Base-by-base conservation (phyloP, 2,888 invertebrate species). In the Acrobasis repandana region DNA sequence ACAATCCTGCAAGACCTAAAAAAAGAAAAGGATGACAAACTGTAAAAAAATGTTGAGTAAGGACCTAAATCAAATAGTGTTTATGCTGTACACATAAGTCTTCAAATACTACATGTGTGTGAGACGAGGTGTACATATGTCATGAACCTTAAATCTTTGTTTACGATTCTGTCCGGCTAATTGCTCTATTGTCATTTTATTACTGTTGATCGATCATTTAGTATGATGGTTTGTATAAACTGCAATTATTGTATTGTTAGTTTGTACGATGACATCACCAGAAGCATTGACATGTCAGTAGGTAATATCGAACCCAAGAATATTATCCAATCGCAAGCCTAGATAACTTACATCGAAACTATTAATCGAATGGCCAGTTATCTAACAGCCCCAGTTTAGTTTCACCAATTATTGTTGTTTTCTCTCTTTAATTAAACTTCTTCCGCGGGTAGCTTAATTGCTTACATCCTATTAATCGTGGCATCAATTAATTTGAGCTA, bases 121-220 rank as follows among this genome's bases (percentile, higher is more conserved):
- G 14, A 14, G 43, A 43, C 43, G 14, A 43, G n/a, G n/a, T n/a
- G 43, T 43, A n/a, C n/a, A n/a, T n/a, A 11, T 61, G 49, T 70
- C 68, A 68, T 52, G 77, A 81, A 79, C 80, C 78, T 83, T 82
- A 71, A 73, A 77, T 79, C 82, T 80, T 83, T 85, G 82, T 82
- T 79, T 77, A 78, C 72, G 73, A 75, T 83, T 80, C 81, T 81
- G 75, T 80, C 78, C 75, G 74, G 71, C 67, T 86, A 87, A 89
- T 88, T 85, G 85, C 72, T 75, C 80, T 79, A 86, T 87, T 88
- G 87, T 84, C 73, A 71, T 77, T 77, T 79, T 77, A 80, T 79
- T 76, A 75, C 70, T 72, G 75, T 75, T 77, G 71, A 74, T 77
- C 74, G 71, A 78, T 79, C 78, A 76, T 70, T 78, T 71, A 71